Evolutionary conservation across 2,797 vertebrate genomes (phyloP).

Genomic region (Urocyon cinereoargenteus): DNA sequence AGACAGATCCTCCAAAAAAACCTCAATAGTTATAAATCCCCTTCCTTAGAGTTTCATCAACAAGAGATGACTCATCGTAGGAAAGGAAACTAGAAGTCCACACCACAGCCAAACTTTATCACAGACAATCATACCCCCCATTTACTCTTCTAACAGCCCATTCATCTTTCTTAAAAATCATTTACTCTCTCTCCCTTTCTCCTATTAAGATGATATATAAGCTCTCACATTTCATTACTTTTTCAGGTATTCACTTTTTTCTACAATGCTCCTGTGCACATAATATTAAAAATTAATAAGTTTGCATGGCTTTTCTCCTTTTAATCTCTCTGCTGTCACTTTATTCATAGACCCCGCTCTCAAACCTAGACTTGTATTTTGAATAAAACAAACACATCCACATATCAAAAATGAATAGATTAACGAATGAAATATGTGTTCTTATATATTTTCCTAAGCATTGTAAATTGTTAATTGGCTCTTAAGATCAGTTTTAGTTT

Average conservation of each 20-base stretch:
- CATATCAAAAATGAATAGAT: background rate
- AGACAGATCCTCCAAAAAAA: background rate
- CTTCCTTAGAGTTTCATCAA: background rate
- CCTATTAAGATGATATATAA: background rate
- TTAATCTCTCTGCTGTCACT: background rate
- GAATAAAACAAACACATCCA: background rate
- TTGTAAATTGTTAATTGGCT: background rate
- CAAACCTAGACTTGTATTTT: background rate
- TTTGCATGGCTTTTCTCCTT: background rate
- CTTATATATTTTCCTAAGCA: background rate
- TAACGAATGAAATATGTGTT: background rate
- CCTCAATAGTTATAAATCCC: background rate
- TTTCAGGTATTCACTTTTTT: background rate
- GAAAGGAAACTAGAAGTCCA: background rate
- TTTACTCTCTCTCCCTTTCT: background rate
- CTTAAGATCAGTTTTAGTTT: background rate
- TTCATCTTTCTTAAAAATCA: background rate
- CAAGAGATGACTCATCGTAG: background rate
- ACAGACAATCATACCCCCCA: background rate
- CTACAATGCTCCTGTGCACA: background rate
- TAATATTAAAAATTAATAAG: background rate
- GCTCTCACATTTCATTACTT: background rate
- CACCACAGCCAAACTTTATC: background rate
- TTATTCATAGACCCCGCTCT: background rate
- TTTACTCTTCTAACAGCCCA: background rate